These are phyloP conservation scores for Vespertilio murinus DNA, from an alignment of 2,797 vertebrate genomes.

Conservation along the genomic window DNA sequence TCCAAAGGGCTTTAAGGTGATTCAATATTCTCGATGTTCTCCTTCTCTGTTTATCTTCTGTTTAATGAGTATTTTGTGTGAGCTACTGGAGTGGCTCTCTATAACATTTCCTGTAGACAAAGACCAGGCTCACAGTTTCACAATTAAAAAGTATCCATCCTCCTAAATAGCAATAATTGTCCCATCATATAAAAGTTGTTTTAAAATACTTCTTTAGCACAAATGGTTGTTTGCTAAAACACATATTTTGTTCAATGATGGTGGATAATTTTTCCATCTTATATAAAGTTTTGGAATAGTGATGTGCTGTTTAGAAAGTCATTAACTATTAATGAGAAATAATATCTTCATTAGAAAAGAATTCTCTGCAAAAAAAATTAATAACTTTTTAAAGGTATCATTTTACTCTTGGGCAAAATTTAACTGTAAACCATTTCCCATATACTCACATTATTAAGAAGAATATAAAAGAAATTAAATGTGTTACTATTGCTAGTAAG, in stretches of 20 bases:
- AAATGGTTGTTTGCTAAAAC: slow-evolving; percentile 26
- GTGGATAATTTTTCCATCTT: not conserved
- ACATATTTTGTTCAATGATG: not conserved
- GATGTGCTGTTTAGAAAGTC: not conserved
- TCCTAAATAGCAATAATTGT: not conserved
- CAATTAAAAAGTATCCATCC: not conserved
- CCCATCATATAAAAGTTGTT: not conserved
- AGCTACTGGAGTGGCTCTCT: not conserved
- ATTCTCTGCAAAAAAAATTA: slow-evolving; percentile 27
- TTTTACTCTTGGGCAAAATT: not conserved
- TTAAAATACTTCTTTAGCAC: not conserved
- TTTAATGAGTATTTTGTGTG: not conserved
- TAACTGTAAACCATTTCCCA: not conserved
- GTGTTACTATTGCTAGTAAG: not conserved
- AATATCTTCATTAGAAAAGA: not conserved
- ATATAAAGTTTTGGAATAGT: slow-evolving; percentile 5
- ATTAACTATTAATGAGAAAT: slow-evolving; percentile 35
- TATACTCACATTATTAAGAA: not conserved
- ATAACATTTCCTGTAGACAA: not conserved
- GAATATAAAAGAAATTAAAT: not conserved
- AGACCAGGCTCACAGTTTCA: not conserved
- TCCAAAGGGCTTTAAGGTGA: not conserved
- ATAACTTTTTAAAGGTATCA: slow-evolving; percentile 20
- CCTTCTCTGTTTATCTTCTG: not conserved
- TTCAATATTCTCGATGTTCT: not conserved